Evolutionary conservation across 2,113 vertebrate genomes (phyloP).

Genomic region (Lagenorhynchus albirostris): DNA sequence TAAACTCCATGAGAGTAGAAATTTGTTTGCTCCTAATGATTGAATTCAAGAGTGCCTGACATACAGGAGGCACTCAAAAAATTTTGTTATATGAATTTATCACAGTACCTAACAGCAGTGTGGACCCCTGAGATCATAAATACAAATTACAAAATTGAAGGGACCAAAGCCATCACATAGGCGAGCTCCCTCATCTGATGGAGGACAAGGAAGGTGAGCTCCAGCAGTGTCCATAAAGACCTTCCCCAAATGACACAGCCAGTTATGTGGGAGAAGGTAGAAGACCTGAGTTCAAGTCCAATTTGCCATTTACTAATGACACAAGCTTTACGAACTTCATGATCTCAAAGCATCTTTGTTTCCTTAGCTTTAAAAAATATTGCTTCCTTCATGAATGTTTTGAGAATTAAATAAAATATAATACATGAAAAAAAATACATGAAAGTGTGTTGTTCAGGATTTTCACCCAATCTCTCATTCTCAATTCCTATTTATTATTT

Average conservation of each 20-base stretch:
- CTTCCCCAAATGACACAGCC: not conserved
- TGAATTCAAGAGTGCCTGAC: not conserved
- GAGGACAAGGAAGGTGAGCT: not conserved
- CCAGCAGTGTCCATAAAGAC: not conserved
- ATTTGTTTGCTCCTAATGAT: not conserved
- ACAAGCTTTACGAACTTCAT: not conserved
- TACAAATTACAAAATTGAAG: not conserved
- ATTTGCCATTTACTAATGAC: not conserved
- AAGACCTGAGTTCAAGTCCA: not conserved
- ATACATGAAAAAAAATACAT: not conserved
- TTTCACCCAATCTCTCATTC: not conserved
- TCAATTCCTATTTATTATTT: not conserved
- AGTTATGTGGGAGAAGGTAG: not conserved
- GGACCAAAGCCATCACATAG: not conserved
- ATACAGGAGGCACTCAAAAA: not conserved
- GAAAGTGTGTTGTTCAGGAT: not conserved
- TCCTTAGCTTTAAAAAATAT: not conserved
- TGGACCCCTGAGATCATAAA: not conserved
- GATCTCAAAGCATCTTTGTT: not conserved
- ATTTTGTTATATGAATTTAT: not conserved
- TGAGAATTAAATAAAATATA: slow-evolving; percentile 25
- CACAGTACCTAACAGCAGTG: not conserved
- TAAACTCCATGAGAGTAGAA: not conserved
- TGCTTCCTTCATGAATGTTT: not conserved
- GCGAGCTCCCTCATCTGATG: not conserved